Base-by-base conservation (phyloP, 2,888 invertebrate species). In the Lapara coniferarum region DNA sequence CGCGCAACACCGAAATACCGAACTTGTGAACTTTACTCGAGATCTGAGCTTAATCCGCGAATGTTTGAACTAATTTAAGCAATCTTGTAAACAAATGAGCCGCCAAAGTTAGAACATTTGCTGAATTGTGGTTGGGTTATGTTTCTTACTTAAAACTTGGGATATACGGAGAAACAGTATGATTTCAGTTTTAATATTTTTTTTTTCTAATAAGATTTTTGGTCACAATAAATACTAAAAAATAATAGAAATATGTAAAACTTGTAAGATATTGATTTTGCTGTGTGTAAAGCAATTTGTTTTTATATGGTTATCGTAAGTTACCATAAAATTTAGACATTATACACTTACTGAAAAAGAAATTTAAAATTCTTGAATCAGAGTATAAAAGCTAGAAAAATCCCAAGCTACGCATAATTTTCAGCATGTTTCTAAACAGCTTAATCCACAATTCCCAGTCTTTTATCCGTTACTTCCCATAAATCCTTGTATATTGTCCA, bases 41-140 rank as follows among this genome's bases (percentile, higher is more conserved):
- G 63, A 63, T 19, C 46, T 49, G 63, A 46, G 46, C 46, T 63
- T 63, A 63, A 63, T 63, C 46, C 46, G 16, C 59, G 59, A 63
- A 63, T 46, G 49, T 63, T 63, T 49, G 46, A 63, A 63, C 63
- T 63, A 63, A 63, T 63, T 63, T 49, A 49, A 63, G 63, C 63
- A 63, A 63, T 63, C 63, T 63, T 63, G 63, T 63, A 49, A 63
- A 63, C 63, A 63, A 63, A 63, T 49, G 63, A 63, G 63, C 16
- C 63, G 49, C 49, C 63, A 46, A 63, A 63, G 46, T 63, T 63
- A 13, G 63, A 19, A 13, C 63, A 63, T 63, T 63, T 46, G 46
- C 49, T 49, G 19, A 19, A 63, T 63, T 63, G 63, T 46, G 63
- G 63, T 63, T 19, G 49, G 63, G 49, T 63, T 63, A 49, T 63